A percentile compares a stretch with the other conserved stretches of the same genome.
These are phyloP conservation scores for Phyllotreta cruciferae DNA, from an alignment of 2,888 invertebrate genomes.

Conservation along the genomic window DNA sequence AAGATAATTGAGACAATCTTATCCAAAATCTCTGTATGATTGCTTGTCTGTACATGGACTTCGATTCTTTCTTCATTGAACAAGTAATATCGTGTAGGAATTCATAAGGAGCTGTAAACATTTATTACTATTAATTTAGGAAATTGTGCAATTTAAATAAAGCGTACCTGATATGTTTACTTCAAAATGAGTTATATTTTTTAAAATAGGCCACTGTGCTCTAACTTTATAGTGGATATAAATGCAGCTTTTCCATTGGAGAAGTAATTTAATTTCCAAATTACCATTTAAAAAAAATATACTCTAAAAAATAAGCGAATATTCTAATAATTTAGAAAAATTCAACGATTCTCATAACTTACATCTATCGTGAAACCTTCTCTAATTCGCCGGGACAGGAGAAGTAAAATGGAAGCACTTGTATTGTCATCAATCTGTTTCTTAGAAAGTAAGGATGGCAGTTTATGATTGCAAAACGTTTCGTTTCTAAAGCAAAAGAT, in stretches of 20 bases:
- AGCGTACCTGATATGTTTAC: slow-evolving; percentile 56
- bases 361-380: slow-evolving; percentile 78
- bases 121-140: slow-evolving; percentile 1
- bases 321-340: slow-evolving; percentile 13
- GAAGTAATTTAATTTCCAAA: slow-evolving; percentile 69
- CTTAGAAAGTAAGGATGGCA: slow-evolving; percentile 66
- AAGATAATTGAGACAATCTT: slow-evolving; percentile 68
- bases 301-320: slow-evolving; percentile 57
- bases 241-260: slow-evolving; percentile 77
- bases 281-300: slow-evolving; percentile 63
- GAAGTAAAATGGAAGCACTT: slow-evolving; percentile 67
- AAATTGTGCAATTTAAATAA: neutral
- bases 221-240: slow-evolving; percentile 71
- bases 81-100: slow-evolving; percentile 78
- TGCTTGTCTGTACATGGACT: slow-evolving; percentile 70
- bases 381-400: slow-evolving; percentile 75
- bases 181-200: slow-evolving; percentile 57
- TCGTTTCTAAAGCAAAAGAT: slow-evolving; percentile 59
- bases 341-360: slow-evolving; percentile 40
- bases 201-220: slow-evolving; percentile 67
- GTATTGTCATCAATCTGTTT: slow-evolving; percentile 71
- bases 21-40: slow-evolving; percentile 73
- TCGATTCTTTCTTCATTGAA: slow-evolving; percentile 67
- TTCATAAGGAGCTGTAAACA: slow-evolving; percentile 69
- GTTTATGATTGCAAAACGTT: slow-evolving; percentile 65